Conservation (phyloP, 2,797 vertebrate species). For the Erethizon dorsatum region DNA sequence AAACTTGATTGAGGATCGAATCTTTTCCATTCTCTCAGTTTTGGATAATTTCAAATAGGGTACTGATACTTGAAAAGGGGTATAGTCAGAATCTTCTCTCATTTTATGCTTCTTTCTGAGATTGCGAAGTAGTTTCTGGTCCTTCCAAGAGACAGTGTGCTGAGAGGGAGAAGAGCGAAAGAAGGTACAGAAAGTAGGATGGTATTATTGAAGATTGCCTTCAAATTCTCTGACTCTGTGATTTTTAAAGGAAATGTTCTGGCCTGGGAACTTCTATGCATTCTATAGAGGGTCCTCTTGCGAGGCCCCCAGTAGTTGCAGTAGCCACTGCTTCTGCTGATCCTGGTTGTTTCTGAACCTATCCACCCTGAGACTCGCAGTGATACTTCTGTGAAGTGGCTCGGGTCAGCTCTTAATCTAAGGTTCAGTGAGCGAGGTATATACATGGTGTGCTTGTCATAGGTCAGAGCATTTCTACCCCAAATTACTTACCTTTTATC, state of each 20-base stretch:
- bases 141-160: not conserved
- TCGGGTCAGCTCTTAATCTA: not conserved
- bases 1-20: not conserved
- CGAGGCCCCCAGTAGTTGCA: not conserved
- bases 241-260: not conserved
- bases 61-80: not conserved
- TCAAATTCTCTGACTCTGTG: not conserved
- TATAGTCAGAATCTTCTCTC: not conserved
- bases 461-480: not conserved
- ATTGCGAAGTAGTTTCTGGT: conserved; percentile 8
- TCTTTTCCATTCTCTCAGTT: not conserved
- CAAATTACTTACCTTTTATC: not conserved
- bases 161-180: not conserved
- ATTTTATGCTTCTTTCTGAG: conserved; percentile 22
- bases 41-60: not conserved
- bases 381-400: not conserved
- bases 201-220: not conserved
- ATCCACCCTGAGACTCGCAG: not conserved
- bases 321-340: not conserved
- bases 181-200: not conserved
- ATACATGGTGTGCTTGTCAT: not conserved
- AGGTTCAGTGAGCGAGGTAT: not conserved
- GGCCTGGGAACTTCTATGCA: not conserved
- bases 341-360: not conserved
- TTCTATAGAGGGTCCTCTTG: not conserved